phyloP scores from a whole-genome alignment of 2,888 invertebrate species.

The Hofmannophila pseudospretella region DNA sequence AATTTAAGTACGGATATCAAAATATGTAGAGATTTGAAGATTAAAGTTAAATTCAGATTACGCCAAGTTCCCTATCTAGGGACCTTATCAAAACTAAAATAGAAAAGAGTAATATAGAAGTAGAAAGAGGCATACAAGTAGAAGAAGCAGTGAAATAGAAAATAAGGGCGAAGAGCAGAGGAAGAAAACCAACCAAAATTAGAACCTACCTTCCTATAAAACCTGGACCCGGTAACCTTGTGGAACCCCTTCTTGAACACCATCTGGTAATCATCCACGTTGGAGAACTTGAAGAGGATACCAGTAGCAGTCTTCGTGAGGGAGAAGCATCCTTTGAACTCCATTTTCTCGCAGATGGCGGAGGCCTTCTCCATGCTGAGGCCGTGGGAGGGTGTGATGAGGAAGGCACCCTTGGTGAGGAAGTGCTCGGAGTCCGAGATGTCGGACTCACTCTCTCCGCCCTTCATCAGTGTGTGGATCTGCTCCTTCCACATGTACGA shows the following conservation, averaged over 20 bases:
- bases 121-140: conserved; percentile 14
- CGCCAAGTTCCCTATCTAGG: too few relatives aligned
- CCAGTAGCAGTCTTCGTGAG: conserved; percentile 93
- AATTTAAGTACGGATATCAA: too few relatives aligned
- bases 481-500: conserved; percentile 75
- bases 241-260: conserved; percentile 93
- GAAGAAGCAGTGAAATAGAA: conserved; percentile 14
- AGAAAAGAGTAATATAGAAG: too few relatives aligned
- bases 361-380: conserved; percentile 91
- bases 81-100: too few relatives aligned
- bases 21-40: too few relatives aligned
- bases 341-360: conserved; percentile 92
- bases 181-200: conserved; percentile 15
- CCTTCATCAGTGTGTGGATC: conserved; percentile 79
- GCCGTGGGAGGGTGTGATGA: conserved; percentile 91
- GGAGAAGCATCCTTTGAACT: conserved; percentile 91
- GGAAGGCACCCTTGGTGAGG: conserved; percentile 89
- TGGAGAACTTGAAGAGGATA: conserved; percentile 92
- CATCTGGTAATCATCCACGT: conserved; percentile 90
- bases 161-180: conserved; percentile 40
- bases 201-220: conserved; percentile 90
- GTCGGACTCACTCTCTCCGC: conserved; percentile 89
- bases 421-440: conserved; percentile 86
- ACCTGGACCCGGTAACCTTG: conserved; percentile 89
- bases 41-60: too few relatives aligned